Evolutionary conservation across 2,113 vertebrate species (phyloP).

Genomic region (Lamprologus callipterus): DNA sequence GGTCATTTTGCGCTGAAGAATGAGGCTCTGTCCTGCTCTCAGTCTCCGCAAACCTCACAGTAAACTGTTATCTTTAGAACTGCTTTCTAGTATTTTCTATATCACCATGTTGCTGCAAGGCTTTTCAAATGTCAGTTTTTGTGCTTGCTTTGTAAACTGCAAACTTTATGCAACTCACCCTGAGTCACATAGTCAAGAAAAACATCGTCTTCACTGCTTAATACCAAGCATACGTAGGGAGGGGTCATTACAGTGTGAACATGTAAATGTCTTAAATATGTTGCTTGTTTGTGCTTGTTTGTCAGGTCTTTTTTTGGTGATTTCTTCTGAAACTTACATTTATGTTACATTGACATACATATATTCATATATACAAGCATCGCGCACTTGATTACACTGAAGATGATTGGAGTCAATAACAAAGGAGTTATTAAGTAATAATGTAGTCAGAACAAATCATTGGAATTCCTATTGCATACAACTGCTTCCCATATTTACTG

Average conservation of each 20-base stretch:
- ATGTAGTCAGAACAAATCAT: not conserved
- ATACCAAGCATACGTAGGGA: not conserved
- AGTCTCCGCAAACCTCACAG: not conserved
- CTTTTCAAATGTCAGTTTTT: not conserved
- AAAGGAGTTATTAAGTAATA: not conserved
- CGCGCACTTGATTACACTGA: fast-evolving
- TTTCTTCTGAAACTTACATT: not conserved
- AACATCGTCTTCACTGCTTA: not conserved
- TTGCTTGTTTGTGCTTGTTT: not conserved
- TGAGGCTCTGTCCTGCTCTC: not conserved
- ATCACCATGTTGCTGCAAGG: not conserved
- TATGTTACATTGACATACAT: not conserved
- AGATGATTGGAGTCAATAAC: not conserved
- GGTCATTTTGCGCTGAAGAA: fast-evolving
- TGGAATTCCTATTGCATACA: not conserved
- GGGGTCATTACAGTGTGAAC: fast-evolving
- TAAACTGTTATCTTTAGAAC: not conserved
- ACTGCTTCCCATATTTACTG: not conserved
- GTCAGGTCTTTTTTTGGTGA: not conserved
- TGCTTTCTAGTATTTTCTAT: not conserved
- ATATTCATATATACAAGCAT: not conserved
- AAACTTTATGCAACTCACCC: not conserved
- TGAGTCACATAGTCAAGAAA: not conserved
- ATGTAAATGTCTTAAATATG: not conserved
- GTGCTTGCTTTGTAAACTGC: not conserved